Conservation (phyloP, 1,140 invertebrate species). For the Lasioglossum albipes region DNA sequence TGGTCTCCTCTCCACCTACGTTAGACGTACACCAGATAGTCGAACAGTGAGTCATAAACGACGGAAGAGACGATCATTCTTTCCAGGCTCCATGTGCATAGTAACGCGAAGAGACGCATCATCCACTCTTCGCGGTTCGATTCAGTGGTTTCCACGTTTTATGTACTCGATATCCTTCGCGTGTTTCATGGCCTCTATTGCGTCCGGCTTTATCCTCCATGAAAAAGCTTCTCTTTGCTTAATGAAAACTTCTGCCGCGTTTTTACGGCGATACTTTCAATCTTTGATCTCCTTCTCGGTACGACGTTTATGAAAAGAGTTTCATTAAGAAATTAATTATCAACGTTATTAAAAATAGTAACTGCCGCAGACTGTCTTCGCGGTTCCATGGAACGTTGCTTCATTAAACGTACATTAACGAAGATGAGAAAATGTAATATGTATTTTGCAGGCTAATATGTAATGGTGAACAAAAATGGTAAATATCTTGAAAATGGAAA, state of each 20-base stretch:
- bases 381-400: too few species aligned
- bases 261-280: neutral
- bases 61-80: constrained; percentile 39
- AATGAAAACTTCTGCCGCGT: neutral
- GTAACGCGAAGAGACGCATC: neutral
- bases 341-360: too few species aligned
- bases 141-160: neutral
- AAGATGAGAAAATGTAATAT: too few species aligned
- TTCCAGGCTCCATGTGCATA: constrained; percentile 1
- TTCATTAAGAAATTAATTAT: too few species aligned
- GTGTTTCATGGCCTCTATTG: neutral
- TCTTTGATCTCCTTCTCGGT: too few species aligned
- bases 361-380: too few species aligned
- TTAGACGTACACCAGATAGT: constrained; percentile 37
- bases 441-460: too few species aligned
- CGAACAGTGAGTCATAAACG: constrained; percentile 45
- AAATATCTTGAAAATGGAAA: too few species aligned
- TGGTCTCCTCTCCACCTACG: neutral
- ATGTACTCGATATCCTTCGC: neutral
- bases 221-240: neutral
- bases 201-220: neutral
- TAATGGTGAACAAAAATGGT: too few species aligned
- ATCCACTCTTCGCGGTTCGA: constrained; percentile 11
- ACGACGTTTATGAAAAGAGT: neutral
- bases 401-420: too few species aligned